Percentiles rank a stretch among this genome's conserved stretches.
Conservation (phyloP, 1,140 invertebrate species). For the Musca domestica region DNA sequence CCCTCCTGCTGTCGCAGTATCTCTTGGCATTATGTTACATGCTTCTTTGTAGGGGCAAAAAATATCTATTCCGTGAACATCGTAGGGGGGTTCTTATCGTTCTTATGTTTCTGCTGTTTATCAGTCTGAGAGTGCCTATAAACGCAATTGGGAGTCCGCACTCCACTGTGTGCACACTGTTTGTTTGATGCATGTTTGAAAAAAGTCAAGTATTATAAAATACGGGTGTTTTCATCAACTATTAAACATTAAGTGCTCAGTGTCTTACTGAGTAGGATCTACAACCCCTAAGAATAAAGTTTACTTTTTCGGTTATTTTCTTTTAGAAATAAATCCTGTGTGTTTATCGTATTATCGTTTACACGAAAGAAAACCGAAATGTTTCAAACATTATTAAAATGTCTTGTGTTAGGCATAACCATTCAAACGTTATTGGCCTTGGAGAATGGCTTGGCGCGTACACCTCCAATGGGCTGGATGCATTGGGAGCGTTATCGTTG, state of each 20-base stretch:
- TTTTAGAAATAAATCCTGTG: neutral
- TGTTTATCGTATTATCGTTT: too few relatives aligned
- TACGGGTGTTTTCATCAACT: neutral
- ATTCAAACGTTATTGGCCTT: constrained; percentile 50
- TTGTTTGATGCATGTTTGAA: neutral
- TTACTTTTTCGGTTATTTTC: neutral
- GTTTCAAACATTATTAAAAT: neutral
- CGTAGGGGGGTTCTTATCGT: too few relatives aligned
- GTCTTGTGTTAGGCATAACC: neutral
- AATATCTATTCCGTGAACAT: too few relatives aligned
- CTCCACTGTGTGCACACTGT: too few relatives aligned
- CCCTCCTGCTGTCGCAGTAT: too few relatives aligned
- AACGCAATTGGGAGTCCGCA: too few relatives aligned
- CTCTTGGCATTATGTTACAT: too few relatives aligned
- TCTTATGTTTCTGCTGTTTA: too few relatives aligned
- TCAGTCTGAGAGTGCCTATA: too few relatives aligned
- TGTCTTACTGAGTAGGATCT: neutral
- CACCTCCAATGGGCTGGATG: constrained; percentile 87
- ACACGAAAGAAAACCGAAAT: neutral
- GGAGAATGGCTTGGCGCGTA: constrained; percentile 80
- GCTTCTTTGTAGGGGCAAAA: too few relatives aligned
- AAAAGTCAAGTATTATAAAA: constrained; percentile 6
- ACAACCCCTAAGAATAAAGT: neutral
- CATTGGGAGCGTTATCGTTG: constrained; percentile 92
- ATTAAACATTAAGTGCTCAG: constrained; percentile 2